phyloP scores from a whole-genome alignment of 1,140 invertebrate genomes.

The Aphaenogaster rudis region DNA sequence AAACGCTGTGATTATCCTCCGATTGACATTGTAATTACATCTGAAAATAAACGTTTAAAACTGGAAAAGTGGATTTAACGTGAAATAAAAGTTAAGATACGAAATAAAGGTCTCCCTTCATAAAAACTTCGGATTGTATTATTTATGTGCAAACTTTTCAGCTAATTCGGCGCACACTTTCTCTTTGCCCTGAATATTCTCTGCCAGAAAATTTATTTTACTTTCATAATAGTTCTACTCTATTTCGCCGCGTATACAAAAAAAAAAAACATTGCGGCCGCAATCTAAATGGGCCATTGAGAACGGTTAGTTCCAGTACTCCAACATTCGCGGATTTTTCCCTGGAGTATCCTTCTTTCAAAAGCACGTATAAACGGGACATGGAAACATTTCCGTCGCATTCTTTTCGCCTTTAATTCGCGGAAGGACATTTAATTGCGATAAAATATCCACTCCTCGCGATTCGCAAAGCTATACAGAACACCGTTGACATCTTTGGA shows the following conservation, averaged over 20 bases:
- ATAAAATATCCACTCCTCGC: conserved; percentile 39
- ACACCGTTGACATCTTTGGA: conserved; percentile 38
- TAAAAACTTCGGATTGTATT: conserved; percentile 38
- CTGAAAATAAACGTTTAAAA: conserved; percentile 22
- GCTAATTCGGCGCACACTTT: conserved; percentile 42
- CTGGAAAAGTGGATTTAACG: conserved; percentile 1
- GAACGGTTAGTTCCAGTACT: conserved; percentile 45
- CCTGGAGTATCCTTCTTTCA: conserved; percentile 51
- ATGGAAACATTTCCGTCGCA: conserved; percentile 53
- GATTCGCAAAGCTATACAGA: conserved; percentile 4
- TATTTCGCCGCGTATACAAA: conserved; percentile 16
- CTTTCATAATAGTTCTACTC: conserved; percentile 46
- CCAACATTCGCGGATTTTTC: conserved; percentile 55
- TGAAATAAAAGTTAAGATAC: conserved; percentile 34
- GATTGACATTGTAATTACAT: conserved; percentile 18
- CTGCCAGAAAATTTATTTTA: conserved; percentile 38
- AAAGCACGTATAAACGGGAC: conserved; percentile 52
- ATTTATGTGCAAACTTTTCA: conserved; percentile 32
- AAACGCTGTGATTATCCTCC: neutral
- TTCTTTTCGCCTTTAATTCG: conserved; percentile 52
- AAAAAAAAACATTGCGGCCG: neutral
- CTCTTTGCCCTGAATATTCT: conserved; percentile 27
- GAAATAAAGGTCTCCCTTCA: conserved; percentile 14
- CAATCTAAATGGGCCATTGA: conserved; percentile 58
- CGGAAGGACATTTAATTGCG: conserved; percentile 53